Percentiles rank a stretch among this genome's conserved stretches.
phyloP scores from a whole-genome alignment of 2,113 vertebrate species.

The Larimichthys crocea region DNA sequence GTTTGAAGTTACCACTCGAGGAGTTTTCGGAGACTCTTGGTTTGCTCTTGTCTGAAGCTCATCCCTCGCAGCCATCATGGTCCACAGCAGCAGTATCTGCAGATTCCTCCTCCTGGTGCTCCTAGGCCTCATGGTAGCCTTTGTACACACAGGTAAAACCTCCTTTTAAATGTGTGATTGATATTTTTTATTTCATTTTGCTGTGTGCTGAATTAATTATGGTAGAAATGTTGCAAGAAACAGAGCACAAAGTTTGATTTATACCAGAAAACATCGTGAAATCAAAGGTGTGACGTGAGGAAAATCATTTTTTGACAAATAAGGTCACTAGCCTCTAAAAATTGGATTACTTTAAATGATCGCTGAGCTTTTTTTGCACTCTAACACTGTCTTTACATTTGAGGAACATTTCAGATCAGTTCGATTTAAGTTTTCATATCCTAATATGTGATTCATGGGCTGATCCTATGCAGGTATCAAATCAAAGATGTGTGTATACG shows the following conservation, averaged over 20 bases:
- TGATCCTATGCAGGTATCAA: conserved; percentile 7
- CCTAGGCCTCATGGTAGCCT: conserved; percentile 73
- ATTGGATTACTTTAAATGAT: neutral
- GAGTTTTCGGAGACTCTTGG: conserved; percentile 54
- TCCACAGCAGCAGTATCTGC: conserved; percentile 65
- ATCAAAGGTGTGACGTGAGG: neutral
- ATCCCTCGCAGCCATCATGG: conserved; percentile 71
- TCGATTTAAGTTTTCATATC: neutral
- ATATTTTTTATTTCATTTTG: neutral
- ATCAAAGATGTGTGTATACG: conserved; percentile 25
- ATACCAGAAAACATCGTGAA: neutral
- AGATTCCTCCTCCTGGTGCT: conserved; percentile 70
- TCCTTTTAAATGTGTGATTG: neutral
- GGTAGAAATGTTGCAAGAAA: neutral
- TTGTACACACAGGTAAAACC: conserved; percentile 80
- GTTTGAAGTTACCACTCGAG: conserved; percentile 42
- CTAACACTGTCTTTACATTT: neutral
- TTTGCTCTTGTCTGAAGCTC: neutral
- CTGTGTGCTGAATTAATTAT: neutral
- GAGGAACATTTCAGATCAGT: neutral
- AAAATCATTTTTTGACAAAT: neutral
- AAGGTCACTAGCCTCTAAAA: neutral
- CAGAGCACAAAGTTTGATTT: neutral
- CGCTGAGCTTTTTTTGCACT: neutral
- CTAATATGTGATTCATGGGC: too few species aligned